These are phyloP conservation scores for Epicauta chinensis DNA, from an alignment of 1,140 invertebrate species.

Conservation along the genomic window DNA sequence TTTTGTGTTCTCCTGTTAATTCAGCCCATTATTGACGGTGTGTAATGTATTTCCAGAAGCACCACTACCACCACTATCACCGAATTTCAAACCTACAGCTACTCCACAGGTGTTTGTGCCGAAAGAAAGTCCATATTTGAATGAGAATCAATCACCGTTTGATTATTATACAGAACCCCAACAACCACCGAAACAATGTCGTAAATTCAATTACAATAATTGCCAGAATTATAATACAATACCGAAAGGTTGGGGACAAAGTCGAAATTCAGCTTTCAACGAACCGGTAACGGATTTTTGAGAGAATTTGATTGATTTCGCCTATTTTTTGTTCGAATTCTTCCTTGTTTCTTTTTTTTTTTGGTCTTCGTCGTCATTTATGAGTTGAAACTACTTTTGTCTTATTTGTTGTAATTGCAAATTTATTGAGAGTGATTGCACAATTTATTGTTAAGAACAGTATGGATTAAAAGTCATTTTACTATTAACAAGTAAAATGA, in stretches of 20 bases:
- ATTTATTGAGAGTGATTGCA: no score
- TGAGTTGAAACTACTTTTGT: no score
- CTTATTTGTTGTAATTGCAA: no score
- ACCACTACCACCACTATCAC: slow-evolving; percentile 46
- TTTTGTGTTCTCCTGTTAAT: not conserved
- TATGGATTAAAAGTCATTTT: no score
- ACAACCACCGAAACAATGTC: slow-evolving; percentile 21
- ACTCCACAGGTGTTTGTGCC: slow-evolving; percentile 41
- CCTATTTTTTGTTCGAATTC: not conserved
- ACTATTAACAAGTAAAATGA: no score
- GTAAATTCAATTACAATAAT: slow-evolving; percentile 25
- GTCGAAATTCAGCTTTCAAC: no score
- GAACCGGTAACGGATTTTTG: no score
- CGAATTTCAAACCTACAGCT: slow-evolving; percentile 42
- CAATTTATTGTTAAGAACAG: no score
- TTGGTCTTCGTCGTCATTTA: not conserved
- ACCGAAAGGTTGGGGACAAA: slow-evolving; percentile 65
- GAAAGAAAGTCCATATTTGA: slow-evolving; percentile 38
- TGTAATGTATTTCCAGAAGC: slow-evolving; percentile 38
- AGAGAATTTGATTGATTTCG: not conserved
- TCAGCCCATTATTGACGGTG: no score
- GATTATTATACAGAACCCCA: slow-evolving; percentile 2
- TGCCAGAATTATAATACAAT: slow-evolving; percentile 69
- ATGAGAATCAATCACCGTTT: slow-evolving; percentile 30
- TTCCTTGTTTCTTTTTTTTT: no score